Conservation (phyloP, 2,888 invertebrate genomes). For the Pseudococcus longispinus region DNA sequence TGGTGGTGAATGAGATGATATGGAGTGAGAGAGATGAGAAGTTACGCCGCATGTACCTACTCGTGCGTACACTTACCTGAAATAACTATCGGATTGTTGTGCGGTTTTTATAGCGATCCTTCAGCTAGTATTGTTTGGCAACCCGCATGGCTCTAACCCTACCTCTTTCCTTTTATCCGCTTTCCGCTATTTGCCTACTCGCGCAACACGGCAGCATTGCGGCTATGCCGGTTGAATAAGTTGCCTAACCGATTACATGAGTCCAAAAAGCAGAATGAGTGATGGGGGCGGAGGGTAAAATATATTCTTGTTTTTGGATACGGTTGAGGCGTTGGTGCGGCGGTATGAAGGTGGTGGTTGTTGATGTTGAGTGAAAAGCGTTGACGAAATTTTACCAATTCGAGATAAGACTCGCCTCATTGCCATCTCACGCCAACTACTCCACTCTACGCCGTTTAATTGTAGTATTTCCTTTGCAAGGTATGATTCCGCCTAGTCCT, state of each 20-base stretch:
- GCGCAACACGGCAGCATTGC: background rate
- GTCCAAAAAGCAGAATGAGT: background rate
- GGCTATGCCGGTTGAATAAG: background rate
- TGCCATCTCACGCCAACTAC: background rate
- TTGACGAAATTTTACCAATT: background rate
- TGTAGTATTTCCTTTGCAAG: constrained; percentile 57
- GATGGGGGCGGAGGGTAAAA: too few relatives aligned
- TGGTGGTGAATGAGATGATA: too few relatives aligned
- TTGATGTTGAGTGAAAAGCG: too few relatives aligned
- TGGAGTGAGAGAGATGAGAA: too few relatives aligned
- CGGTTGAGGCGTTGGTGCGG: too few relatives aligned
- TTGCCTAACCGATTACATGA: constrained; percentile 1
- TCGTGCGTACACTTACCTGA: too few relatives aligned
- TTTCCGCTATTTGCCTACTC: background rate
- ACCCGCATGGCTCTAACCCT: constrained; percentile 5
- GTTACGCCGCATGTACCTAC: too few relatives aligned
- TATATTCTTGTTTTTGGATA: too few relatives aligned
- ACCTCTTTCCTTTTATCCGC: background rate
- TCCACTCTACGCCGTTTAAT: background rate
- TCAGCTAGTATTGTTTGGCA: constrained; percentile 16
- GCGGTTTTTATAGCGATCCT: background rate
- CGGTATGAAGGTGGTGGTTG: too few relatives aligned
- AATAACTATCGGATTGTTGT: too few relatives aligned
- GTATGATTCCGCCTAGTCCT: constrained; percentile 88
- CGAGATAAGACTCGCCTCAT: constrained; percentile 37